Evolutionary conservation across 2,113 vertebrate genomes (phyloP).

Genomic region (Aramus guarauna): DNA sequence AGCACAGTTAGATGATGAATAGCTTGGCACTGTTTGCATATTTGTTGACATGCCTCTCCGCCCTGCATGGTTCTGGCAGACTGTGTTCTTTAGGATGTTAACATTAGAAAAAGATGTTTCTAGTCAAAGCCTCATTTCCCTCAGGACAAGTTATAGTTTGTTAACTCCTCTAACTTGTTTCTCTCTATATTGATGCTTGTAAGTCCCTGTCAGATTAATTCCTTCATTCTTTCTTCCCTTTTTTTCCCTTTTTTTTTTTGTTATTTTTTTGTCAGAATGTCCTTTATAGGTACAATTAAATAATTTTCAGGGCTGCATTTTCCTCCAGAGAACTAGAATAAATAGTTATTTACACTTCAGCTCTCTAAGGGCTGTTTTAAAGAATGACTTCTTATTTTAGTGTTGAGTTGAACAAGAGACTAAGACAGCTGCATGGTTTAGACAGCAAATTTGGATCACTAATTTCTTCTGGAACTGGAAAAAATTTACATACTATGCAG

Average conservation of each 20-base stretch:
- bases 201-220: not conserved
- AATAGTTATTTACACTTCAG: constrained; percentile 25
- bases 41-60: not conserved
- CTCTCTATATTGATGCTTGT: not conserved
- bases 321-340: not conserved
- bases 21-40: not conserved
- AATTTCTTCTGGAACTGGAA: constrained; percentile 48
- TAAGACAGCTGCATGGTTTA: not conserved
- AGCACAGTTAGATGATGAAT: not conserved
- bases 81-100: not conserved
- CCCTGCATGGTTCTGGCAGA: not conserved
- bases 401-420: constrained; percentile 1
- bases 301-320: constrained; percentile 36
- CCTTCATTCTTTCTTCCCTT: not conserved
- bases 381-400: constrained; percentile 20
- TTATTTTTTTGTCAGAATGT: not conserved
- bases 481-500: not conserved
- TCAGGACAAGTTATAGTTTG: not conserved
- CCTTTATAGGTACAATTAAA: not conserved
- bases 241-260: too few species aligned
- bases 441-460: not conserved
- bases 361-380: not conserved
- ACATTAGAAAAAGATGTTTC: not conserved
- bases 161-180: not conserved
- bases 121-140: not conserved